Base-by-base conservation (phyloP, 2,888 invertebrate genomes). In the Unio pictorum region DNA sequence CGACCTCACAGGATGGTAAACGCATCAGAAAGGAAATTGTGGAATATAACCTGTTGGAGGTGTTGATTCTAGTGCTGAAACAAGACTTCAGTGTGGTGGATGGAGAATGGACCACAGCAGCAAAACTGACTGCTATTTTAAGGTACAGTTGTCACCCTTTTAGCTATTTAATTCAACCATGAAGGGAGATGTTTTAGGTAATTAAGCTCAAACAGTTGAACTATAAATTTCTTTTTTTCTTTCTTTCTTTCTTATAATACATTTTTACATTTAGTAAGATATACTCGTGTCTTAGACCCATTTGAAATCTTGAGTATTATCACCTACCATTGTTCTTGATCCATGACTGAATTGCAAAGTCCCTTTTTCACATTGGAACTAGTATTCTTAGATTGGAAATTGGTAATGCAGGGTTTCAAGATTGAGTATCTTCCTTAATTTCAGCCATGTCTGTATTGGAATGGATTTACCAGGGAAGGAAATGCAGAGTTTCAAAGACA, bases 61-160 rank as follows among this genome's bases (percentile, higher is more conserved):
- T 88, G 1, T 76, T 89, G 4, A 78, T 87, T 23, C 76, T 89
- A 15, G 81, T 88, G 7, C 72, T 90, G n/a, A 86, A 87, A 66
- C 88, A 89, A 63, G 89, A 90, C 71, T 89, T 84, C 76, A 83
- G 82, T 67, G 81, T 86, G 58, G 77, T 88, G 15, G 81, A 81
- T 57, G 86, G 87, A 63, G 86, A 88, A 68, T 90, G 90, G 90
- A 78, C 80, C 20, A 86, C 85, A 18, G 89, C 88, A 11, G 81
- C 87, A 23, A 79, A 81, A 54, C 78, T 90, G 7, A 84, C 86
- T 8, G 75, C 76, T 26, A 77, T 88, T n/a, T 76, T 89, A 34
- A 83, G 88, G 89, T 88, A 75, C 59, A 28, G 23, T 26, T 61
- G 62, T 61, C n/a, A 30, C n/a, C 15, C 4, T 34, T 56, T 20